A percentile compares a stretch with the other conserved stretches of the same genome.
Conservation (phyloP, 2,888 invertebrate species). For the Andrena minutula region DNA sequence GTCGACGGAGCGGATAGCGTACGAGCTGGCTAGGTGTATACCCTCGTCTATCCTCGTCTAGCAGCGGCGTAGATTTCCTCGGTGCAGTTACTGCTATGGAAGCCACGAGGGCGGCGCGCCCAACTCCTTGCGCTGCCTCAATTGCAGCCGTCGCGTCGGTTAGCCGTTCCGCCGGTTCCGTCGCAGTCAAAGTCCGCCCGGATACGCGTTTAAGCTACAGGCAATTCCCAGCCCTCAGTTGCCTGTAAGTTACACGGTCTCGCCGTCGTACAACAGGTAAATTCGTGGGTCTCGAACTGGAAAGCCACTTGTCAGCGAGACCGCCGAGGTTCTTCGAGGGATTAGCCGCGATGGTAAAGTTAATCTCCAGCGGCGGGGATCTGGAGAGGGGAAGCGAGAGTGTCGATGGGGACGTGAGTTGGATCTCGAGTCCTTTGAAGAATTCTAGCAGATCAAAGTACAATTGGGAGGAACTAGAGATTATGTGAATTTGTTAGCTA, state of each 20-base stretch:
- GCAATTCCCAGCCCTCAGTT: slow-evolving; percentile 22
- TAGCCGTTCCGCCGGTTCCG: slow-evolving; percentile 36
- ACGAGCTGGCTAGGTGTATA: neutral
- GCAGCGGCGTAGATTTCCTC: slow-evolving; percentile 49
- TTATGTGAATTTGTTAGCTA: no score
- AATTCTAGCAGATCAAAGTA: neutral
- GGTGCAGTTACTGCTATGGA: slow-evolving; percentile 62
- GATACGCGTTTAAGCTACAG: slow-evolving; percentile 40
- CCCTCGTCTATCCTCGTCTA: neutral
- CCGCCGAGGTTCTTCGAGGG: neutral
- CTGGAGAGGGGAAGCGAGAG: neutral
- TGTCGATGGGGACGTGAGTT: slow-evolving; percentile 1
- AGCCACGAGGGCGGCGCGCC: slow-evolving; percentile 10
- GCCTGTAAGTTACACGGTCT: slow-evolving; percentile 4
- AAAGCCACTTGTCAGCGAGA: slow-evolving; percentile 3
- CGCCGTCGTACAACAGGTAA: slow-evolving; percentile 10
- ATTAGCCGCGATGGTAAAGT: slow-evolving; percentile 16
- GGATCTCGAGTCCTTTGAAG: neutral
- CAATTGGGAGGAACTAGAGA: no score
- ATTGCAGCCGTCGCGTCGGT: slow-evolving; percentile 32
- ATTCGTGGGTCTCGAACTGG: neutral
- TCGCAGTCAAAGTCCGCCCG: slow-evolving; percentile 45
- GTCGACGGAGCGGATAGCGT: slow-evolving; percentile 49
- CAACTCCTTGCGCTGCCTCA: slow-evolving; percentile 41
- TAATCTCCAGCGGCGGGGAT: slow-evolving; percentile 17